Evolutionary conservation across 2,888 invertebrate genomes (phyloP).

Genomic region (Macrosiphum euphorbiae): DNA sequence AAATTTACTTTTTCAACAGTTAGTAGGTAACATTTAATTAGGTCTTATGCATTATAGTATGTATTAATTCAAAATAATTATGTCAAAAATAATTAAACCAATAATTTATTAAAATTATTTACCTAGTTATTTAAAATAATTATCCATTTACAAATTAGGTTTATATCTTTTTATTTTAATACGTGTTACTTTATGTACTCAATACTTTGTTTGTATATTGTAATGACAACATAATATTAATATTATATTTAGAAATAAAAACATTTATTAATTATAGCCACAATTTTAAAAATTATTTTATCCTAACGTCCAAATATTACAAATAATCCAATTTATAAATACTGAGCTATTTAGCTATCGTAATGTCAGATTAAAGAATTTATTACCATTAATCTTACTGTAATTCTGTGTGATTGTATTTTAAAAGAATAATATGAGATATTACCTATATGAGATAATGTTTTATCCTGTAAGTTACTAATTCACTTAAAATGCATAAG

Average conservation of each 20-base stretch:
- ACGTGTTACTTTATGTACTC: background rate
- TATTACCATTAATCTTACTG: background rate
- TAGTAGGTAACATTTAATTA: background rate
- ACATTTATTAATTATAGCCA: background rate
- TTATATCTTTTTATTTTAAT: background rate
- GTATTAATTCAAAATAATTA: background rate
- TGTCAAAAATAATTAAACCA: no score
- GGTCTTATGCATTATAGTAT: background rate
- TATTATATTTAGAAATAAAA: background rate
- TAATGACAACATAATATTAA: background rate
- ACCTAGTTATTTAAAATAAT: background rate
- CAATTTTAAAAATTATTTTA: background rate
- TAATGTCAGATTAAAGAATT: background rate
- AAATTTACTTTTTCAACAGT: no score
- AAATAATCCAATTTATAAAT: background rate
- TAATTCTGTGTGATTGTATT: background rate
- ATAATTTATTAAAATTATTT: background rate
- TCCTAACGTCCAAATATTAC: background rate
- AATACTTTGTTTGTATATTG: background rate
- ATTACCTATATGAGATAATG: background rate
- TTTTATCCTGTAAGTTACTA: background rate
- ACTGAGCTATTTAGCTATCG: background rate
- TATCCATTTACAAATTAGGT: background rate
- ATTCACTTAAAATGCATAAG: background rate
- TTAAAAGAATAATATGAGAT: no score